These are phyloP conservation scores for Misgurnus mizolepis DNA, from an alignment of 2,113 vertebrate genomes.

Conservation along the genomic window DNA sequence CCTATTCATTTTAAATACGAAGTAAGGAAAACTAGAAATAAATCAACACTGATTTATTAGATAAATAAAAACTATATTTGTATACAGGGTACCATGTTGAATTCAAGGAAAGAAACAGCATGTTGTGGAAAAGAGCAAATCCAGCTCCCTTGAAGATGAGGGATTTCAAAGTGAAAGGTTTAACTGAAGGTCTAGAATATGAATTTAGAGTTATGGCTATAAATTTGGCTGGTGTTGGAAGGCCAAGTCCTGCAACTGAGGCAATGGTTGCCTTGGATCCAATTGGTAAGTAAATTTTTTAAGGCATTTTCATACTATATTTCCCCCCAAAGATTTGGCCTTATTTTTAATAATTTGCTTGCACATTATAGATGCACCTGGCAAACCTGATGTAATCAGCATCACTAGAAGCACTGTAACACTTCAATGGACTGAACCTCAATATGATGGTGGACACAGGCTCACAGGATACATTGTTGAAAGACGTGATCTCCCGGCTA, in stretches of 20 bases:
- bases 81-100: constrained; percentile 92
- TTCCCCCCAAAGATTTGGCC: neutral
- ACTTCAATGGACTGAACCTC: constrained; percentile 95
- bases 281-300: constrained; percentile 81
- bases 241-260: constrained; percentile 90
- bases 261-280: constrained; percentile 92
- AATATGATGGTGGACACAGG: constrained; percentile 94
- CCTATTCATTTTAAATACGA: neutral
- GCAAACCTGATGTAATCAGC: constrained; percentile 94
- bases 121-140: constrained; percentile 94
- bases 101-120: constrained; percentile 96
- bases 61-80: neutral
- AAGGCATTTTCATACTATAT: neutral
- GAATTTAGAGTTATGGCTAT: constrained; percentile 98
- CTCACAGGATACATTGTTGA: constrained; percentile 96
- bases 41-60: neutral
- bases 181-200: constrained; percentile 97
- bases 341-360: neutral
- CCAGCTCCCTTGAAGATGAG: constrained; percentile 86
- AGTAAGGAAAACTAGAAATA: neutral
- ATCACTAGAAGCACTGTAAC: constrained; percentile 92
- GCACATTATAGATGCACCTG: constrained; percentile 85
- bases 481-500: constrained; percentile 91
- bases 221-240: constrained; percentile 93
- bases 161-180: constrained; percentile 89